phyloP scores from a whole-genome alignment of 2,888 invertebrate genomes.

The Agrochola macilenta region DNA sequence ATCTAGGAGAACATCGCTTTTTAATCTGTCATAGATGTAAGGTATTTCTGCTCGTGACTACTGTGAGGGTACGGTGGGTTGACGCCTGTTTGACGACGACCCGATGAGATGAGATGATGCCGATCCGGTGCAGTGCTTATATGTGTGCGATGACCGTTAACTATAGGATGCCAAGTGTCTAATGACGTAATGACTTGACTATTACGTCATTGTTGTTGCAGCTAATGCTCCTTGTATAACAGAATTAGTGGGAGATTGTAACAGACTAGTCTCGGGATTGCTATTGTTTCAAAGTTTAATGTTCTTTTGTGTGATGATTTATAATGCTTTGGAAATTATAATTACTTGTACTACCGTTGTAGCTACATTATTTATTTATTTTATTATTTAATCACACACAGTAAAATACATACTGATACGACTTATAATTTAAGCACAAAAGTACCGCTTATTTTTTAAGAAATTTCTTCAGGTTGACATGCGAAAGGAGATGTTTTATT shows the following conservation, averaged over 20 bases:
- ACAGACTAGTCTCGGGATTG: neutral
- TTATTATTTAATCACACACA: too few species aligned
- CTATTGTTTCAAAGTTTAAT: constrained; percentile 16
- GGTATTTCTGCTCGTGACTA: neutral
- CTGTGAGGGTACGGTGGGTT: neutral
- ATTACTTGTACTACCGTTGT: constrained; percentile 8
- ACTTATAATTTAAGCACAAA: too few species aligned
- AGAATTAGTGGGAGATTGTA: constrained; percentile 16
- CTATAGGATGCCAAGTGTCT: constrained; percentile 4
- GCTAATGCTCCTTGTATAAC: constrained; percentile 20
- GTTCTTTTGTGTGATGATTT: constrained; percentile 23
- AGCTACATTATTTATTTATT: too few species aligned
- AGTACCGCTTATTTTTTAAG: too few species aligned
- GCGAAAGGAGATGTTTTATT: too few species aligned
- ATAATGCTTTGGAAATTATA: neutral
- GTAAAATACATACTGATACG: too few species aligned
- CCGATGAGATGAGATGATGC: neutral
- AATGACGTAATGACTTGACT: constrained; percentile 23
- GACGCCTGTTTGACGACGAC: neutral
- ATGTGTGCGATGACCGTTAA: neutral
- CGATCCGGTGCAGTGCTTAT: neutral
- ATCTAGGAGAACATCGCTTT: neutral
- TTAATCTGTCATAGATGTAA: neutral
- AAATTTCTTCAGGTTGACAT: too few species aligned
- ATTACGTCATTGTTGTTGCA: neutral